Evolutionary conservation across 1,140 invertebrate genomes (phyloP).

Genomic region (Lethrus apterus): DNA sequence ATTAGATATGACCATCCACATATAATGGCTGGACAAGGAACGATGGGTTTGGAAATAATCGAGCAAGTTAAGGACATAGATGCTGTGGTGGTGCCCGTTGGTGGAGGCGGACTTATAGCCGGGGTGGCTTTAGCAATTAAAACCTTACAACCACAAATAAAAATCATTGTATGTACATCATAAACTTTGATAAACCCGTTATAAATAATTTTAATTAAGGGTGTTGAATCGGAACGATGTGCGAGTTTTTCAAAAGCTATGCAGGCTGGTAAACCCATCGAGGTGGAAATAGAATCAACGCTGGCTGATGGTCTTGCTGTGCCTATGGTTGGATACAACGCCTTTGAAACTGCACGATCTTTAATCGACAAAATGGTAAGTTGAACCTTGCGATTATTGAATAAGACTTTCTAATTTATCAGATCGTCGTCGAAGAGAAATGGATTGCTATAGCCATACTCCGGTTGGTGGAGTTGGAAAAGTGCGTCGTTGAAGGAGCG

Average conservation of each 20-base stretch:
- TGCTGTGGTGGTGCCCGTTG: conserved; percentile 76
- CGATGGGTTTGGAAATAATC: conserved; percentile 83
- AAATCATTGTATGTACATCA: conserved; percentile 57
- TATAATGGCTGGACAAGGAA: conserved; percentile 90
- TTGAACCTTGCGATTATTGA: no score
- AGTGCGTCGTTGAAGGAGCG: conserved; percentile 89
- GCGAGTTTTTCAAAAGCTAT: conserved; percentile 74
- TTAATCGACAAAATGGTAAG: conserved; percentile 77
- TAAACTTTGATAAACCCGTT: background rate
- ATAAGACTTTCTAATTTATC: conserved; percentile 15
- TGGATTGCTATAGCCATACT: conserved; percentile 86
- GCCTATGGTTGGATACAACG: conserved; percentile 82
- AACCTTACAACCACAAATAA: conserved; percentile 68
- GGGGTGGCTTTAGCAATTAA: conserved; percentile 83
- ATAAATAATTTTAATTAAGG: conserved; percentile 48
- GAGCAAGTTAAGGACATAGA: conserved; percentile 74
- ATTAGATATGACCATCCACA: conserved; percentile 90
- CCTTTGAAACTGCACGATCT: conserved; percentile 67
- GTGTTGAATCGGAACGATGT: conserved; percentile 86
- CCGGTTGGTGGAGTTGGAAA: conserved; percentile 79
- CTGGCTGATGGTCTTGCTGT: conserved; percentile 89
- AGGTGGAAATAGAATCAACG: conserved; percentile 64
- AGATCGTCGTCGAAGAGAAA: conserved; percentile 70
- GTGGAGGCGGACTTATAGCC: conserved; percentile 83
- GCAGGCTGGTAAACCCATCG: conserved; percentile 59